Conservation (phyloP, 2,888 invertebrate genomes). For the Apoderus coryli region DNA sequence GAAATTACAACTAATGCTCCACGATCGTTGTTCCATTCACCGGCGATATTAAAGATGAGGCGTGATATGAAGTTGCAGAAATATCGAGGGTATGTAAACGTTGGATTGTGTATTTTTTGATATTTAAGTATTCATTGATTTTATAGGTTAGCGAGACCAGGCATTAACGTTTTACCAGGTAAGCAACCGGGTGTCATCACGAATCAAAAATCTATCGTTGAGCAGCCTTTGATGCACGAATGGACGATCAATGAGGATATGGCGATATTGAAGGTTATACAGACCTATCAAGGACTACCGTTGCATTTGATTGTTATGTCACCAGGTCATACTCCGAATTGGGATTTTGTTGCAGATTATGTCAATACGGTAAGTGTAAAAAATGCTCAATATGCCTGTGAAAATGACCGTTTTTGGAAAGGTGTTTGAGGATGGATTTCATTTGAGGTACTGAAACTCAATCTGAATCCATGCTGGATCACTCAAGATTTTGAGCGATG, state of each 20-base stretch:
- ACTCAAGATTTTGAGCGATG: too few relatives aligned
- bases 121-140: too few relatives aligned
- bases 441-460: too few relatives aligned
- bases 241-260: constrained; percentile 90
- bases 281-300: constrained; percentile 58
- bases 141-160: too few relatives aligned
- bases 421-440: too few relatives aligned
- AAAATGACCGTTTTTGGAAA: too few relatives aligned
- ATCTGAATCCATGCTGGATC: too few relatives aligned
- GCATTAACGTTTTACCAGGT: constrained; percentile 16
- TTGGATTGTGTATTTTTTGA: too few relatives aligned
- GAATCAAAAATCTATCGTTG: constrained; percentile 25
- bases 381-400: too few relatives aligned
- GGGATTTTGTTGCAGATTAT: constrained; percentile 88
- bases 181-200: constrained; percentile 36
- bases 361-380: constrained; percentile 80
- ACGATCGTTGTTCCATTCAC: constrained; percentile 67
- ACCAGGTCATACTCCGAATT: constrained; percentile 82
- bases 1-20: constrained; percentile 53
- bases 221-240: constrained; percentile 59
- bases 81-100: constrained; percentile 37
- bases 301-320: constrained; percentile 57
- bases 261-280: constrained; percentile 68
- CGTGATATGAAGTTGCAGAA: constrained; percentile 66
- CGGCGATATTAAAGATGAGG: constrained; percentile 58